Evolutionary conservation across 1,140 invertebrate species (phyloP).

Genomic region (Penaeus indicus): DNA sequence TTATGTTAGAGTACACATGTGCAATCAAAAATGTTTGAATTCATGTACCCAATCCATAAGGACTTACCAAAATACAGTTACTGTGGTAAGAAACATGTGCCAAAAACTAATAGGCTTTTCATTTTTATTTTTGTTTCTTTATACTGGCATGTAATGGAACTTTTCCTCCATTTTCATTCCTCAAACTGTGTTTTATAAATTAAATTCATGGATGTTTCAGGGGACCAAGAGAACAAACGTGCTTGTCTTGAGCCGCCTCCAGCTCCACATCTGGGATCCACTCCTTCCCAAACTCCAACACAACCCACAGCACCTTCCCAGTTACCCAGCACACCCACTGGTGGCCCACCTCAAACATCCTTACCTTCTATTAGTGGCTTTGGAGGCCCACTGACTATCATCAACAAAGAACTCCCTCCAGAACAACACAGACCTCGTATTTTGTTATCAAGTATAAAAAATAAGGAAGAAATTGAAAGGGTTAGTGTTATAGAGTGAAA

Average conservation of each 20-base stretch:
- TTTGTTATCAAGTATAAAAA: constrained; percentile 58
- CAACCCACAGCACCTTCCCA: not conserved
- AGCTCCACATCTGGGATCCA: constrained; percentile 47
- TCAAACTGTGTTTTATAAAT: not conserved
- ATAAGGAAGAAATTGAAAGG: constrained; percentile 63
- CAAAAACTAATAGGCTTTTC: too few relatives aligned
- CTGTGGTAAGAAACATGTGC: not conserved
- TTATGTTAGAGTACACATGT: not conserved
- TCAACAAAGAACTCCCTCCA: constrained; percentile 52
- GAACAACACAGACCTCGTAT: constrained; percentile 51
- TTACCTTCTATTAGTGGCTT: not conserved
- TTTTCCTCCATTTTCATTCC: not conserved
- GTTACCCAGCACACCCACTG: not conserved
- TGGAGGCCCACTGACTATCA: constrained; percentile 31
- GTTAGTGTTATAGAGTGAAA: constrained; percentile 44
- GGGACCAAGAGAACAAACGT: constrained; percentile 64
- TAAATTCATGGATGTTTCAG: constrained; percentile 10
- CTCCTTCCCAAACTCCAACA: constrained; percentile 19
- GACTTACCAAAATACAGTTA: too few relatives aligned
- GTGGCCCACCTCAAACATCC: not conserved
- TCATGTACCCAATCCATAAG: too few relatives aligned
- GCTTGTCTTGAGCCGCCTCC: constrained; percentile 53
- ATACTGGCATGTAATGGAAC: constrained; percentile 7
- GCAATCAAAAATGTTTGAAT: too few relatives aligned
- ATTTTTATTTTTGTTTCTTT: constrained; percentile 19